Percentiles rank a stretch among this genome's conserved stretches.
Conservation (phyloP, 2,888 invertebrate genomes). For the Hydroisotoma schaefferi region DNA sequence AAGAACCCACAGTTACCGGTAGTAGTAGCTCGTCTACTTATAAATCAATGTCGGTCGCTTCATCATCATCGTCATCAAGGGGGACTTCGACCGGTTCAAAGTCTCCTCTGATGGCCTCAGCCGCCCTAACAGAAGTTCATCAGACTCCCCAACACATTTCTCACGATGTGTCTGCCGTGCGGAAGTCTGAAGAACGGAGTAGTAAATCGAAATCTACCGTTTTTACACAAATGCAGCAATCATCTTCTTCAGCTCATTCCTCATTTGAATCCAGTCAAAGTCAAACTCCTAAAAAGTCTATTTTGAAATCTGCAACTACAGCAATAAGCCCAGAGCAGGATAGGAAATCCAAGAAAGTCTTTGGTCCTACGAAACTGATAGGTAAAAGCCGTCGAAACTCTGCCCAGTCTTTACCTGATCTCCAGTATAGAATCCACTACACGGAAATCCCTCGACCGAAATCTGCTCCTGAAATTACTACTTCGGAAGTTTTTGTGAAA, state of each 20-base stretch:
- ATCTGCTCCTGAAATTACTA: conserved; percentile 47
- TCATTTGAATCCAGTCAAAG: neutral
- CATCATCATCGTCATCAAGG: neutral
- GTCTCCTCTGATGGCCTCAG: conserved; percentile 28
- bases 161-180: conserved; percentile 45
- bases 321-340: conserved; percentile 12
- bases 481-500: conserved; percentile 48
- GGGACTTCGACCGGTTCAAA: conserved; percentile 24
- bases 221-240: neutral
- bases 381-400: conserved; percentile 38
- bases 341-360: conserved; percentile 28
- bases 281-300: neutral
- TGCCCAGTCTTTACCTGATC: conserved; percentile 45
- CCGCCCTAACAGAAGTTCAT: conserved; percentile 34
- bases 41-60: neutral
- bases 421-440: conserved; percentile 47
- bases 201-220: neutral
- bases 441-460: conserved; percentile 43
- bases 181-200: conserved; percentile 18
- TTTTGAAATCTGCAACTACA: neutral
- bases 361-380: conserved; percentile 46
- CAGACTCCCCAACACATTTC: conserved; percentile 47
- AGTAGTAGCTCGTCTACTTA: neutral
- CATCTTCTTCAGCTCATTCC: conserved; percentile 8
- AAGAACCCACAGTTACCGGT: neutral